Evolutionary conservation across 1,140 invertebrate genomes (phyloP), one percentile per base, ranked within the genome.

Genomic region (Oreohelix idahoensis): DNA sequence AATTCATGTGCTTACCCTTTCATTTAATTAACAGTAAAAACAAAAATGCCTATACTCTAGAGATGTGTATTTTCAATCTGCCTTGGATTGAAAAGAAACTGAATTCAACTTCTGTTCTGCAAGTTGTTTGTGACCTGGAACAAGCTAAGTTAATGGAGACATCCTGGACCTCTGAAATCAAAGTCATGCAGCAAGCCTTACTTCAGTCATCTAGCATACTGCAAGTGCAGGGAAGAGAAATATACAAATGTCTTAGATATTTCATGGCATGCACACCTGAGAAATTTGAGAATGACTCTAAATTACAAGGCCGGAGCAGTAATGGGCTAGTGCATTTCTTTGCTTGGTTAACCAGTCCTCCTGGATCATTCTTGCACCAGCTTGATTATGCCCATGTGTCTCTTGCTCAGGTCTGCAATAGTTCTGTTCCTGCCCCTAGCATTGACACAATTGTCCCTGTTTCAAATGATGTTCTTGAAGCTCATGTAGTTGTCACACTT

Each of bases 21-120:
- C 85, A 86, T 63, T 38, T 84, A 51, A 70, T 86, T 32, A 83
- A 79, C 17, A 74, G 78, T 39, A 38, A 73, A 32, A 75, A 73
- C 23, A 58, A 77, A 35, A 63, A 32, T 23, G 26, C 58, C 29
- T 38, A 2, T 20, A 66, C 76, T 45, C 39, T 78, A 66, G 70
- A 83, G 51, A 81, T 23, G 63, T 75, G 63, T 58, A 63, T 86
- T 32, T 74, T 83, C 29, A 71, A 79, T 69, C 45, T 95, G 11
- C 93, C 94, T 81, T 96, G 96, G 96, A 93, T 96, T 20, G 94
- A 95, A 87, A 94, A 95, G 86, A 96, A 96, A 93, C 92, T 96
- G 0, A 95, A 95, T 66, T 95, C 95, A 4, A 95, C 95, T 0
- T 95, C 95, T 89, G 91, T 93, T 11, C 92, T 91, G 73, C 92